A percentile compares a stretch with the other conserved stretches of the same genome.
These are phyloP conservation scores for Leucoptera coffeella DNA, from an alignment of 2,888 invertebrate species.

Conservation along the genomic window DNA sequence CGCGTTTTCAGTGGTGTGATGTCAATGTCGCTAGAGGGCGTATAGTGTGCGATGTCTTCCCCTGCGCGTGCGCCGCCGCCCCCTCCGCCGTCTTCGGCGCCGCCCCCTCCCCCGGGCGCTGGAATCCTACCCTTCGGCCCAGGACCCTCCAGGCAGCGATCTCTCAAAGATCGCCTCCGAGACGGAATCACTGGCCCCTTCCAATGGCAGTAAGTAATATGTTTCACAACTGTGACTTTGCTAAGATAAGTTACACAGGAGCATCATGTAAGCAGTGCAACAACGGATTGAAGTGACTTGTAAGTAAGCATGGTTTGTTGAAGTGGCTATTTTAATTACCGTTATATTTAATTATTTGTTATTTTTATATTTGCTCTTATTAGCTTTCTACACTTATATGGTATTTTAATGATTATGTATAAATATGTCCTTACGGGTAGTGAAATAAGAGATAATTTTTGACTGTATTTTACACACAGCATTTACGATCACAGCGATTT, in stretches of 20 bases:
- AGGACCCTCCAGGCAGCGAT: conserved; percentile 65
- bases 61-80: conserved; percentile 29
- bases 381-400: too few species aligned
- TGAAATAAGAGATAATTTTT: too few species aligned
- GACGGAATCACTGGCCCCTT: conserved; percentile 75
- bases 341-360: too few species aligned
- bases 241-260: background rate
- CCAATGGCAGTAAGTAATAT: conserved; percentile 70
- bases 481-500: too few species aligned
- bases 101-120: conserved; percentile 18
- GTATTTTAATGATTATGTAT: too few species aligned
- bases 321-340: too few species aligned
- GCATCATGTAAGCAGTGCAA: too few species aligned
- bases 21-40: conserved; percentile 16
- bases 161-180: conserved; percentile 69
- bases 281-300: too few species aligned
- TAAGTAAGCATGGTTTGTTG: too few species aligned
- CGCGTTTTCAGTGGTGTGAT: conserved; percentile 39
- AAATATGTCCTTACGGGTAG: too few species aligned
- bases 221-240: background rate
- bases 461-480: too few species aligned
- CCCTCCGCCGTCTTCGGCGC: conserved; percentile 15
- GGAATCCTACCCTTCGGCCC: conserved; percentile 39
- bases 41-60: conserved; percentile 26
- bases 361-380: too few species aligned